These are phyloP conservation scores for Chaetodon trifasciatus DNA, from an alignment of 2,797 vertebrate species.

Conservation along the genomic window DNA sequence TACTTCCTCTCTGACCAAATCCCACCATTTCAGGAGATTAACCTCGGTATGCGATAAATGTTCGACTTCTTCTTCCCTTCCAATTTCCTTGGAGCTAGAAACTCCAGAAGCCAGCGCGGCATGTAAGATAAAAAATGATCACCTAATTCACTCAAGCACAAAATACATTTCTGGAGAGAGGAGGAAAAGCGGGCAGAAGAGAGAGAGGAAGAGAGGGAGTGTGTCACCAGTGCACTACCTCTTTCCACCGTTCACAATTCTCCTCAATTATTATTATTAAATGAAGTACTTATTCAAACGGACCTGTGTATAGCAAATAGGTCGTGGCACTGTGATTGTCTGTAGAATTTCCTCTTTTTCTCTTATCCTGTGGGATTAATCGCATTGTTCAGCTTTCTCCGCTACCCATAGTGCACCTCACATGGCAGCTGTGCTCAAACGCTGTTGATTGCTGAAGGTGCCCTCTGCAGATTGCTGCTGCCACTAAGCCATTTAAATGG, in stretches of 20 bases:
- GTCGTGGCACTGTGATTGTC: slow-evolving; percentile 63
- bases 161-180: slow-evolving; percentile 88
- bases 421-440: slow-evolving; percentile 73
- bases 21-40: slow-evolving; percentile 91
- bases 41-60: slow-evolving; percentile 90
- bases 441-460: slow-evolving; percentile 84
- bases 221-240: slow-evolving; percentile 57
- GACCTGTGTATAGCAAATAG: slow-evolving; percentile 78
- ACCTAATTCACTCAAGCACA: slow-evolving; percentile 92
- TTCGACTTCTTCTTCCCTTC: slow-evolving; percentile 88
- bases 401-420: slow-evolving; percentile 72
- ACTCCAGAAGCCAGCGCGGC: slow-evolving; percentile 86
- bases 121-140: slow-evolving; percentile 91
- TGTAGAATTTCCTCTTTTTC: slow-evolving; percentile 71
- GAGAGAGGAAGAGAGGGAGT: slow-evolving; percentile 52
- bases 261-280: slow-evolving; percentile 81
- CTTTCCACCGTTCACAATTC: slow-evolving; percentile 58
- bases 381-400: slow-evolving; percentile 65
- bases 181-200: slow-evolving; percentile 55
- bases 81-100: slow-evolving; percentile 88
- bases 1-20: slow-evolving; percentile 87
- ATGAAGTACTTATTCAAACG: slow-evolving; percentile 79
- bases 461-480: slow-evolving; percentile 81
- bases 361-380: slow-evolving; percentile 77
- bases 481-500: slow-evolving; percentile 79